Evolutionary conservation across 64 coral and sea anemone genomes (phyloP).

Genomic region (Actinia tenebrosa): DNA sequence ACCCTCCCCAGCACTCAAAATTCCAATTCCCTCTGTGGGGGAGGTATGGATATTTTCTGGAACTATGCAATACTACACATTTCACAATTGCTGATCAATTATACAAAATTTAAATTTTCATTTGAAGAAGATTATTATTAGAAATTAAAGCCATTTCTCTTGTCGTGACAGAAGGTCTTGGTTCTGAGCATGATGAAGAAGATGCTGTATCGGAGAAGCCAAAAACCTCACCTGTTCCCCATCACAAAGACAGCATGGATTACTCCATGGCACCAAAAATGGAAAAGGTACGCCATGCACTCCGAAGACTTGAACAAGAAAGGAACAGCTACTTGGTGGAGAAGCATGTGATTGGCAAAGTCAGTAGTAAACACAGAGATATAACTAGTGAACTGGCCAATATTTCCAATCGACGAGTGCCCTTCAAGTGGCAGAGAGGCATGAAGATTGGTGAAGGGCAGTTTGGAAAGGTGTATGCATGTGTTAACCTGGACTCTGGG

Average conservation of each 20-base stretch:
- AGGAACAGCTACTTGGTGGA: conserved; percentile 59
- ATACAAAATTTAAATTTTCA: no score
- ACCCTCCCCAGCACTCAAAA: no score
- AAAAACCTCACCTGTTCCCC: background rate
- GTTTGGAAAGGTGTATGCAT: conserved; percentile 94
- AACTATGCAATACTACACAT: no score
- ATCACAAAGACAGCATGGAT: conserved; percentile 43
- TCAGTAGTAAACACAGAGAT: conserved; percentile 75
- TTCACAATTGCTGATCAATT: no score
- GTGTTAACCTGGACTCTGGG: conserved; percentile 89
- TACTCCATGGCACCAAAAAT: conserved; percentile 39
- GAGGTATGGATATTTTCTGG: no score
- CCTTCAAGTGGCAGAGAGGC: conserved; percentile 97
- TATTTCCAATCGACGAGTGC: conserved; percentile 83
- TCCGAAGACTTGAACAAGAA: conserved; percentile 55
- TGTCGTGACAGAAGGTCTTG: conserved; percentile 11
- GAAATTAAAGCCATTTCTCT: background rate
- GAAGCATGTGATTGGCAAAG: conserved; percentile 78
- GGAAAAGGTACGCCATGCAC: conserved; percentile 44
- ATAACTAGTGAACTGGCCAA: conserved; percentile 82
- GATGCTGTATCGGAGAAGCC: conserved; percentile 9
- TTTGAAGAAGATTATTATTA: background rate
- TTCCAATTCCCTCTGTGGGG: no score
- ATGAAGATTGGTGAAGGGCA: conserved; percentile 79
- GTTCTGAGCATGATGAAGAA: conserved; percentile 14